A percentile compares a stretch with the other conserved stretches of the same genome.
phyloP scores from a whole-genome alignment of 2,888 invertebrate genomes.

The Colostygia pectinataria region DNA sequence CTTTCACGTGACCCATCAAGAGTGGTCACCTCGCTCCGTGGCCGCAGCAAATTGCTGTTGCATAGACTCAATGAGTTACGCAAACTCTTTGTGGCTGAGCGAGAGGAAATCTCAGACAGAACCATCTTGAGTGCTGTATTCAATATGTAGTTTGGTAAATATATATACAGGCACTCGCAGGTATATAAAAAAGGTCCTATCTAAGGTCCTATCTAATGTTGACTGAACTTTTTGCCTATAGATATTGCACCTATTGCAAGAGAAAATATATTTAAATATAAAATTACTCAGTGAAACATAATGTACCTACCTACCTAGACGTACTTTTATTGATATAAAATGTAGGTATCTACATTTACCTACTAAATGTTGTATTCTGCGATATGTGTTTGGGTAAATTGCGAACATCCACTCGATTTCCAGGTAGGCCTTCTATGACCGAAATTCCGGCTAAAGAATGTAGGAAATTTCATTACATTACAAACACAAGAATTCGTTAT shows the following conservation, averaged over 20 bases:
- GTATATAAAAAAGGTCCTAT: no score
- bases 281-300: no score
- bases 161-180: no score
- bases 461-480: conserved; percentile 26
- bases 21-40: conserved; percentile 46
- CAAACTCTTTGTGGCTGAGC: conserved; percentile 21
- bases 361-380: no score
- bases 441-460: conserved; percentile 29
- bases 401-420: conserved; percentile 2
- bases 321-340: no score
- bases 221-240: no score
- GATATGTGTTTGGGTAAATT: no score
- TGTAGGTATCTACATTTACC: not conserved
- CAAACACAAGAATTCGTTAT: conserved; percentile 21
- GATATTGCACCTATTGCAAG: no score
- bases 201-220: no score
- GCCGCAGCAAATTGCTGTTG: conserved; percentile 42
- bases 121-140: conserved; percentile 10
- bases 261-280: no score
- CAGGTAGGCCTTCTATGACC: conserved; percentile 11
- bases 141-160: no score
- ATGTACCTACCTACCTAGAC: no score
- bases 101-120: conserved; percentile 21
- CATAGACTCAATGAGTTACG: conserved; percentile 34
- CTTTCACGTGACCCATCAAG: conserved; percentile 75